Base-by-base conservation (phyloP, 2,797 vertebrate species). In the Sebastes nivosus region DNA sequence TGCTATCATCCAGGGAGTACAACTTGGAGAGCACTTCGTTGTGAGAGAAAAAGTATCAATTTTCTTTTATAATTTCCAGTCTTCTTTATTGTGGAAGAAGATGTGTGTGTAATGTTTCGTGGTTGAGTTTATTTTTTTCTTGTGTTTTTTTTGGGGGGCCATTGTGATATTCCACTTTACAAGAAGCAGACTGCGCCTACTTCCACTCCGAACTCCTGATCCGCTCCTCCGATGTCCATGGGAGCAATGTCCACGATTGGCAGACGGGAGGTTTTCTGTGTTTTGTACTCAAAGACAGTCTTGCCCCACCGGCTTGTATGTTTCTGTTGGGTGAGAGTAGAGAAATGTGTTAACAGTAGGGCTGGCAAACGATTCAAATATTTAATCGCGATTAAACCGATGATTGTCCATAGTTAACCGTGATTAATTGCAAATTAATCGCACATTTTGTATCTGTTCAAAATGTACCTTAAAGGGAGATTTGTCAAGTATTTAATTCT, bases 151-250 rank as follows among this genome's bases (percentile, higher is more conserved):
- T 58, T 55, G 85, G 84, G 86, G 92, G 92, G 93, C 81, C 93
- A 87, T 94, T 89, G 89, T 87, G 87, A 93, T 94, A 89, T 91
- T 95, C 95, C 94, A 85, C 87, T 97, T 97, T 98, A 99, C 96
- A 99, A 97, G 96, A 99, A 99, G 97, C 99, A 99, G 94, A 97
- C 98, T 34, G 97, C 95, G 92, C 99, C 98, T 78, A 99, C 93
- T 92, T 99, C 98, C 84, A 97, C 96, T 78, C 99, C 99, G 54
- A 99, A 99, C 96, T 99, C 98, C 95, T 99, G 99, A 87, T 99
- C 97, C 0, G 96, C 96, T 91, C 96, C 98, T 93, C 98, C 99
- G 92, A 99, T 97, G 96, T 99, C 99, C 97, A 98, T 96, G 88
- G 98, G 98, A 90, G 98, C 99, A 93, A 99, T 97, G 95, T 99